Evolutionary conservation across 2,797 vertebrate species (phyloP).

Genomic region (Coregonus sp.): DNA sequence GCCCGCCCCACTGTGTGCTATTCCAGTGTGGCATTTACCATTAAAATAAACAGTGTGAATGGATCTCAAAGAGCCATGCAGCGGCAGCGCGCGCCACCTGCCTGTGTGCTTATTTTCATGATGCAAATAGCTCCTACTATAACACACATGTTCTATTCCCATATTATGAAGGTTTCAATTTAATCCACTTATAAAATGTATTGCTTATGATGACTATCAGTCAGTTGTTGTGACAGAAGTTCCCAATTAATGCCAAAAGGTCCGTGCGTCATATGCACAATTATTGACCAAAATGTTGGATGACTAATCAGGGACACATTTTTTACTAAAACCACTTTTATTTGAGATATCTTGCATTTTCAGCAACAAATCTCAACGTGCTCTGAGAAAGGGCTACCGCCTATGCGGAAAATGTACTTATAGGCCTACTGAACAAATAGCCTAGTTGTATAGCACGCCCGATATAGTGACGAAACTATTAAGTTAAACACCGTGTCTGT

Average conservation of each 20-base stretch:
- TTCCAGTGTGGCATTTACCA: not conserved
- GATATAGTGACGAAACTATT: conserved; percentile 5
- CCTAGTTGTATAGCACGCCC: conserved; percentile 8
- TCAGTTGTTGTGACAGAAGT: conserved; percentile 1
- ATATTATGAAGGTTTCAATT: not conserved
- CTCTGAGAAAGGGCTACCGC: not conserved
- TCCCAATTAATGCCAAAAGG: not conserved
- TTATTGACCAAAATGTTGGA: not conserved
- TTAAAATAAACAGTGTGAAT: not conserved
- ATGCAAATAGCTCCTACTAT: conserved; percentile 1
- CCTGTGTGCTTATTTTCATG: conserved; percentile 2
- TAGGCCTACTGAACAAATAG: too few relatives aligned
- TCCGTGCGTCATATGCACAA: not conserved
- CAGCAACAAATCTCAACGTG: not conserved
- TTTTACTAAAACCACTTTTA: not conserved
- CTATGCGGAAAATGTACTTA: conserved; percentile 8
- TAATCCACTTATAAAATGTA: not conserved
- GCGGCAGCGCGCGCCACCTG: conserved; percentile 1
- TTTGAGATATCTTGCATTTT: not conserved
- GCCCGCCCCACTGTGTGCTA: not conserved
- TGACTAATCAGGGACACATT: not conserved
- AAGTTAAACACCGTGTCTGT: not conserved
- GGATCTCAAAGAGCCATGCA: not conserved
- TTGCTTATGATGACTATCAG: not conserved
- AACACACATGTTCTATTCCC: not conserved